Evolutionary conservation across 1,140 invertebrate species (phyloP).

Genomic region (Polyergus mexicanus): DNA sequence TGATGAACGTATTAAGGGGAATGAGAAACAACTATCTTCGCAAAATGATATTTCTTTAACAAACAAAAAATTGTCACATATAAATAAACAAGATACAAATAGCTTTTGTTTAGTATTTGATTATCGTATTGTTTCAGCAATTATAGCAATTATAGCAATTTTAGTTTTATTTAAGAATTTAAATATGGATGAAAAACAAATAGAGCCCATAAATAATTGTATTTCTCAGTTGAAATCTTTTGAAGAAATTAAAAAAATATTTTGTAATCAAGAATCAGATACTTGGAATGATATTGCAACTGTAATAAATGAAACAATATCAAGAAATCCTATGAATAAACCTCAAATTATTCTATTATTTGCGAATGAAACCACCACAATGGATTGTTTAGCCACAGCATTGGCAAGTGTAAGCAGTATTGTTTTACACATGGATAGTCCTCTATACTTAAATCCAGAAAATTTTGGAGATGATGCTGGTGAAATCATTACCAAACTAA

Average conservation of each 20-base stretch:
- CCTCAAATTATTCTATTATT: conserved; percentile 78
- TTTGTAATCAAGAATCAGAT: conserved; percentile 74
- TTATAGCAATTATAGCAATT: background rate
- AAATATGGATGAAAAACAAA: background rate
- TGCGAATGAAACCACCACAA: conserved; percentile 70
- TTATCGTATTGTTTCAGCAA: background rate
- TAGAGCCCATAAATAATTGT: background rate
- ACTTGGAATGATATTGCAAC: conserved; percentile 77
- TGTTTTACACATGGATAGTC: conserved; percentile 66
- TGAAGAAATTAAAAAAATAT: conserved; percentile 51
- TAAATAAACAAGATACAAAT: background rate
- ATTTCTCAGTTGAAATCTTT: background rate
- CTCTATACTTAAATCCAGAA: conserved; percentile 71
- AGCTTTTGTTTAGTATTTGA: background rate
- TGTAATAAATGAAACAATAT: conserved; percentile 71
- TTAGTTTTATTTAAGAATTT: background rate
- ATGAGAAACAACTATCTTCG: background rate
- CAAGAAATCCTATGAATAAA: conserved; percentile 55
- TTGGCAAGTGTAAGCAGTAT: conserved; percentile 73
- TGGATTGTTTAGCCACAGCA: conserved; percentile 78
- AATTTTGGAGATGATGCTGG: conserved; percentile 77
- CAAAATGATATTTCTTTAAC: background rate
- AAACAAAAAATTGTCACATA: background rate
- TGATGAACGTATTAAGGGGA: background rate
- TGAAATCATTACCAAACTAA: conserved; percentile 70